Base-by-base conservation (phyloP, 1,140 invertebrate species). In the Rhopalosiphum padi region DNA sequence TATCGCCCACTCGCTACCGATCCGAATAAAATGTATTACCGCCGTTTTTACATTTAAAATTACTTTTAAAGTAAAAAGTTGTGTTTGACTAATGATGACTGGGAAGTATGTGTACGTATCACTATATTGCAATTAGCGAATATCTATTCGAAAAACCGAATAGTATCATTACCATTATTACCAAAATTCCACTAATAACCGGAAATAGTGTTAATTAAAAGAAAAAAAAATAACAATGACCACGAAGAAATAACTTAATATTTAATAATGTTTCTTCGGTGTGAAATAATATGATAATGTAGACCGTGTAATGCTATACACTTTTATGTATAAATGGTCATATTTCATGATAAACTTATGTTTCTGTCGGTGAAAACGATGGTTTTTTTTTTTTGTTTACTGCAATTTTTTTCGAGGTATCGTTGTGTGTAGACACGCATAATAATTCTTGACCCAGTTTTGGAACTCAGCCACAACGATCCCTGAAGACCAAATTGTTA, bases 371-470 rank as follows among this genome's bases (percentile, higher is more conserved):
- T 51, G 46, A 53, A 35, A 11, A 90, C 35, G 9, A 41, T 41
- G 88, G 53, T 22, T 55, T 37, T 51, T 89, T 89, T 88, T 88
- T 90, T 37, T 55, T 55, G n/a, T 55, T 55, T 60, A 90, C 22
- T 5, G 9, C 35, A 37, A 25, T 35, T 41, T 55, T 90, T 23
- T 60, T 90, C 23, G 23, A 1, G 30, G 21, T 43, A 90, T 60
- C 23, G 51, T 43, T 43, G 30, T 60, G 30, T 60, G 37, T 41
- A 60, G 53, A 60, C 37, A 90, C 15, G 43, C 8, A 90, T 60
- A 37, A 55, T 90, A 60, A 68, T 60, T 90, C 89, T 90, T 90
- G 37, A 60, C 89, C 46, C 53, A 37, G 11, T 90, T 60, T 90
- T 90, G 89, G 51, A 90, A 90, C 51, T 55, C 3, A 25, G 88